Percentiles rank a stretch among this genome's conserved stretches.
These are phyloP conservation scores for Cephus runcator DNA, from an alignment of 2,888 invertebrate species.

Conservation along the genomic window DNA sequence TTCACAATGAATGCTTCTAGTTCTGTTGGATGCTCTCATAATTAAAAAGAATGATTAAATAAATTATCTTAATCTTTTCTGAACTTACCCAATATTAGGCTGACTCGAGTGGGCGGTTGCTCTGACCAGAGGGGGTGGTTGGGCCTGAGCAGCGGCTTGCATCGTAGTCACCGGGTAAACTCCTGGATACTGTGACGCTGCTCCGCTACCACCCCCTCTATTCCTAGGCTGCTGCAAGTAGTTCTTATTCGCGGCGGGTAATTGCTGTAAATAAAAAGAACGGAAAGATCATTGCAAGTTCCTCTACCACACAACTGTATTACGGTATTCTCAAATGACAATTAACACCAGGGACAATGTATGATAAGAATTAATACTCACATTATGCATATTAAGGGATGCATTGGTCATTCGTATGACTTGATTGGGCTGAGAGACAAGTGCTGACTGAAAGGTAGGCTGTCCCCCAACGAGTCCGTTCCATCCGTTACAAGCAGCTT, in stretches of 20 bases:
- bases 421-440: constrained; percentile 54
- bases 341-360: background rate
- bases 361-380: constrained; percentile 43
- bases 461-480: constrained; percentile 65
- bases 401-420: constrained; percentile 59
- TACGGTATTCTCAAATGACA: background rate
- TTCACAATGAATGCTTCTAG: background rate
- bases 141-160: constrained; percentile 59
- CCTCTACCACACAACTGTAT: background rate
- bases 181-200: constrained; percentile 53
- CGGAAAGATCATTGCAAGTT: background rate
- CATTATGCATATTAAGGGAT: constrained; percentile 59
- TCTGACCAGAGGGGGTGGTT: constrained; percentile 69
- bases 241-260: constrained; percentile 47
- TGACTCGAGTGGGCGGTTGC: constrained; percentile 65
- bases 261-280: constrained; percentile 37
- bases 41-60: constrained; percentile 17
- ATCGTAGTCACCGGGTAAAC: constrained; percentile 61
- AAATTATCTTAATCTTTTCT: constrained; percentile 23
- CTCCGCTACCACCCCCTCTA: constrained; percentile 53
- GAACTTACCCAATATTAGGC: constrained; percentile 64
- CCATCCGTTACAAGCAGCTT: constrained; percentile 65
- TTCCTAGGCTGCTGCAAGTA: constrained; percentile 53
- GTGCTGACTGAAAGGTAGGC: constrained; percentile 60
- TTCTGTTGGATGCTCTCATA: background rate